phyloP scores from a whole-genome alignment of 2,797 vertebrate genomes.

The Hyperoplus lanceolatus region DNA sequence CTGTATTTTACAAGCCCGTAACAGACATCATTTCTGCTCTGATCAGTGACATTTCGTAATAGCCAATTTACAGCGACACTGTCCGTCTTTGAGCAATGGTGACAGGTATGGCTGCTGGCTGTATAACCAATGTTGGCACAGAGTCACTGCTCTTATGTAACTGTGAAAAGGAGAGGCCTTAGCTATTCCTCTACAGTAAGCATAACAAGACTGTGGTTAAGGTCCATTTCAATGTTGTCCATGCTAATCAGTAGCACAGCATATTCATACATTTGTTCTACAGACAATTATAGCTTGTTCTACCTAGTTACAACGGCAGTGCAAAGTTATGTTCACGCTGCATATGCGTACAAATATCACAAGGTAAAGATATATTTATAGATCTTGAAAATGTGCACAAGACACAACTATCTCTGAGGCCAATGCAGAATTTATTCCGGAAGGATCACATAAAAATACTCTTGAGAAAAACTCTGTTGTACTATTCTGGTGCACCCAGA shows the following conservation, averaged over 20 bases:
- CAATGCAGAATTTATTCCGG: background rate
- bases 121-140: constrained; percentile 48
- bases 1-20: constrained; percentile 46
- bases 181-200: background rate
- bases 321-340: no score
- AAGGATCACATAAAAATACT: background rate
- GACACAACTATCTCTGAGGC: background rate
- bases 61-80: constrained; percentile 54
- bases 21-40: constrained; percentile 49
- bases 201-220: constrained; percentile 1
- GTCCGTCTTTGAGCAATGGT: constrained; percentile 40
- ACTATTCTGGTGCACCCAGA: background rate
- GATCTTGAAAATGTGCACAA: background rate
- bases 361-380: background rate
- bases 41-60: constrained; percentile 63
- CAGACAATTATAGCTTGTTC: background rate
- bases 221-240: constrained; percentile 5
- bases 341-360: background rate
- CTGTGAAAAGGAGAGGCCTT: constrained; percentile 5
- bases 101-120: constrained; percentile 28
- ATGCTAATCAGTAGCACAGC: background rate
- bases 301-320: no score
- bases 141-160: constrained; percentile 14
- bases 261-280: background rate
- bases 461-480: background rate